phyloP scores from a whole-genome alignment of 2,888 invertebrate species.

The Tenthredo mesomela region DNA sequence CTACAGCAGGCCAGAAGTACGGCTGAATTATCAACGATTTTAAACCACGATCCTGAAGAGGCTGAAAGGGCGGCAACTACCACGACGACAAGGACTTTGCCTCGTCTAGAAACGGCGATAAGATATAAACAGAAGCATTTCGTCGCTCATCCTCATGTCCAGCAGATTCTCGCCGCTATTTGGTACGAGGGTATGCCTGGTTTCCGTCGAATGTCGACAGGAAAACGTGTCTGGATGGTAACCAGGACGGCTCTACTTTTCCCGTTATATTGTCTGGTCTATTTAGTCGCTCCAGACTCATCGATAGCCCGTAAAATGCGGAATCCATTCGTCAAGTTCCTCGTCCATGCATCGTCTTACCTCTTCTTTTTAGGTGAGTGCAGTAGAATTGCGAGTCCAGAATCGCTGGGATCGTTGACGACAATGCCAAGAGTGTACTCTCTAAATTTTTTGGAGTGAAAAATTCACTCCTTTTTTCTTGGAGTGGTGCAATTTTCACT shows the following conservation, averaged over 20 bases:
- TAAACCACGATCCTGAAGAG: constrained; percentile 95
- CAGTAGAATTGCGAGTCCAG: constrained; percentile 7
- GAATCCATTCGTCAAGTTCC: constrained; percentile 98
- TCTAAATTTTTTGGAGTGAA: too few relatives aligned
- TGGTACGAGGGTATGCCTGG: constrained; percentile 98
- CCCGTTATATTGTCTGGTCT: constrained; percentile 92
- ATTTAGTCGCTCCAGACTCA: constrained; percentile 92
- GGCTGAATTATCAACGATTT: constrained; percentile 94
- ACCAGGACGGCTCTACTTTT: constrained; percentile 89
- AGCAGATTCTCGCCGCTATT: constrained; percentile 93
- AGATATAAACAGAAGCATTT: constrained; percentile 97
- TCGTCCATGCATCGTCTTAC: constrained; percentile 96
- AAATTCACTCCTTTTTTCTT: too few relatives aligned
- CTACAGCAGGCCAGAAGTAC: constrained; percentile 95
- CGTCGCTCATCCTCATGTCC: constrained; percentile 97
- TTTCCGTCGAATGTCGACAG: constrained; percentile 89
- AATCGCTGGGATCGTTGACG: neutral
- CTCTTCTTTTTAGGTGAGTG: constrained; percentile 94
- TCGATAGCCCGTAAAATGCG: constrained; percentile 90
- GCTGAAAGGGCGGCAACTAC: constrained; percentile 81
- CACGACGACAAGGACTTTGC: constrained; percentile 78
- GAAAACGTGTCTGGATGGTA: constrained; percentile 87
- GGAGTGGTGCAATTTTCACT: too few relatives aligned
- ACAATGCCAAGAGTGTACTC: neutral
- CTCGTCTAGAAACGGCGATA: constrained; percentile 93